phyloP scores from a whole-genome alignment of 2,888 invertebrate genomes.

The Eulithis prunata region DNA sequence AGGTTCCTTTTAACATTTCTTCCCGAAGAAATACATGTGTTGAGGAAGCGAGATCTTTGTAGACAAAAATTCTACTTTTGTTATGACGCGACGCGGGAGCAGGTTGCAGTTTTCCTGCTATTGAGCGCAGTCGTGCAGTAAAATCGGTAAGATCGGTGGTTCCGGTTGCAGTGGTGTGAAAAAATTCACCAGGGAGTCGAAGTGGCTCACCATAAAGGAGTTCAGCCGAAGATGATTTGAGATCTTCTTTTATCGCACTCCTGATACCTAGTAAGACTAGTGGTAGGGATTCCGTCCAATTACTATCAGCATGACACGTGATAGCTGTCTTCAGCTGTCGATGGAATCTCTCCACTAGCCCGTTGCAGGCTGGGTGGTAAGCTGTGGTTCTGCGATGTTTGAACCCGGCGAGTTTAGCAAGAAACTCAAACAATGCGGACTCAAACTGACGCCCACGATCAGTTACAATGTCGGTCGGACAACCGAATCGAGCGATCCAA shows the following conservation, averaged over 20 bases:
- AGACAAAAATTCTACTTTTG: background rate
- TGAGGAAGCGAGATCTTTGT: too few relatives aligned
- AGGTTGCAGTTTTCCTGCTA: background rate
- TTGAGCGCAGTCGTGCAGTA: background rate
- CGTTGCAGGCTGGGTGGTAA: slow-evolving; percentile 1
- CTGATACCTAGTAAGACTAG: background rate
- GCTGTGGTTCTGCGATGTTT: slow-evolving; percentile 11
- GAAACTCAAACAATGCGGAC: slow-evolving; percentile 1
- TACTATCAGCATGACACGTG: slow-evolving; percentile 10
- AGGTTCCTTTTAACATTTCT: background rate
- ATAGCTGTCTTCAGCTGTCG: background rate
- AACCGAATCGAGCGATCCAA: slow-evolving; percentile 4
- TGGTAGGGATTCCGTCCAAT: background rate
- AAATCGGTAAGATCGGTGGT: too few relatives aligned
- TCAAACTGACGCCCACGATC: background rate
- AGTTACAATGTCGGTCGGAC: background rate
- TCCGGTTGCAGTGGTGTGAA: too few relatives aligned
- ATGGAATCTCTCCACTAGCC: too few relatives aligned
- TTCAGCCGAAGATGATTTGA: background rate
- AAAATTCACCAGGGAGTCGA: background rate
- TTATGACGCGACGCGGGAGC: background rate
- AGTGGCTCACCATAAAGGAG: too few relatives aligned
- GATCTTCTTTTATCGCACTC: slow-evolving; percentile 1
- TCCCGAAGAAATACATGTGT: slow-evolving; percentile 3
- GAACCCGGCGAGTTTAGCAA: slow-evolving; percentile 5